These are phyloP conservation scores for Oncorhynchus tshawytscha DNA, from an alignment of 2,113 vertebrate species.

Conservation along the genomic window DNA sequence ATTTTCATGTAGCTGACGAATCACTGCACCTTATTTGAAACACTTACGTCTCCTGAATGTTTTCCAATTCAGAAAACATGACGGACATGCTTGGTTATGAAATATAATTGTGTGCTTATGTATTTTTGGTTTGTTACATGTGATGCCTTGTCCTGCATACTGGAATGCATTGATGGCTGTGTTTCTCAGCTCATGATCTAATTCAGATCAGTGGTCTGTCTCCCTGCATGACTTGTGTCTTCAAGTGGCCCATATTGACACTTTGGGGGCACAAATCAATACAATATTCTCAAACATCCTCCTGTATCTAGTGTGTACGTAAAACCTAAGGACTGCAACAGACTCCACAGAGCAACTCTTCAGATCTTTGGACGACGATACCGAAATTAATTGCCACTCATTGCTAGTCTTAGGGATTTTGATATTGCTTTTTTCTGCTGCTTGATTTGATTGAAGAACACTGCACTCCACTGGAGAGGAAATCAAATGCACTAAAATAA, in stretches of 20 bases:
- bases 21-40: too few species aligned
- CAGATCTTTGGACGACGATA: conserved; percentile 2
- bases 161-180: background rate
- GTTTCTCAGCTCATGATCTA: background rate
- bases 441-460: background rate
- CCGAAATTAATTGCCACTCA: background rate
- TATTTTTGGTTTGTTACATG: background rate
- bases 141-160: background rate
- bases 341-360: background rate
- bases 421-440: background rate
- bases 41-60: background rate
- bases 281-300: background rate
- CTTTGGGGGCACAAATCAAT: background rate
- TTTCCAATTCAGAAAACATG: background rate
- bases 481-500: conserved; percentile 4
- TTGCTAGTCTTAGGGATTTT: background rate
- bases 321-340: background rate
- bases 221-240: background rate
- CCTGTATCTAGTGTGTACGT: too few species aligned
- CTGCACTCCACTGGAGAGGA: background rate
- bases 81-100: background rate
- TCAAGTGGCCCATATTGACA: background rate
- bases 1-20: background rate
- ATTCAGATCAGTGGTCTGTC: background rate
- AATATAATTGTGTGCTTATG: background rate